Percentiles rank a stretch among this genome's conserved stretches.
Evolutionary conservation across 2,888 invertebrate genomes (phyloP).

Genomic region (Eubasilissa splendida): DNA sequence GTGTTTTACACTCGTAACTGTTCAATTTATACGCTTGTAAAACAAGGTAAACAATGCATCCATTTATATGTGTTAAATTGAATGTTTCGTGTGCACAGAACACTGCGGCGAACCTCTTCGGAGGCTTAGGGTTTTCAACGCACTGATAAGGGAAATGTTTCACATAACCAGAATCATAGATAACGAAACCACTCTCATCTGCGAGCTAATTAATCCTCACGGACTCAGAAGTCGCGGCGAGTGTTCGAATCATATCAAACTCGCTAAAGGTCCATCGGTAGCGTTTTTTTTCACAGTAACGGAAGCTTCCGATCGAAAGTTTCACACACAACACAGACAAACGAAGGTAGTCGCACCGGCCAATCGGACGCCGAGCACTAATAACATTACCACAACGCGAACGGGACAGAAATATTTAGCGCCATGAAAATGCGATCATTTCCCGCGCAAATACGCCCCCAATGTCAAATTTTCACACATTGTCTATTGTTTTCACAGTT

Average conservation of each 20-base stretch:
- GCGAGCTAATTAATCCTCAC: conserved; percentile 9
- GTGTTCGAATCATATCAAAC: not conserved
- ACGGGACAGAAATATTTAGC: not conserved
- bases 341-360: conserved; percentile 30
- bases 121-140: conserved; percentile 14
- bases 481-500: conserved; percentile 36
- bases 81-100: conserved; percentile 11
- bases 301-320: conserved; percentile 38
- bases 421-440: conserved; percentile 15
- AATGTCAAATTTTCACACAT: conserved; percentile 39
- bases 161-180: not conserved
- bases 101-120: not conserved
- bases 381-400: conserved; percentile 33
- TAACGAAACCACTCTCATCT: not conserved
- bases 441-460: conserved; percentile 43
- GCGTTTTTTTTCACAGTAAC: conserved; percentile 26
- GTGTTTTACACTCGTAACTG: no score
- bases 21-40: no score
- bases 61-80: not conserved
- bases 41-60: no score
- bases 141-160: conserved; percentile 19
- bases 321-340: conserved; percentile 36
- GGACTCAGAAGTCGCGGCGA: conserved; percentile 15
- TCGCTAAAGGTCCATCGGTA: conserved; percentile 14
- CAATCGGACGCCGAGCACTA: conserved; percentile 37